Percentiles rank a stretch among this genome's conserved stretches.
Evolutionary conservation across 2,797 vertebrate species (phyloP).

Genomic region (Ctenopoma multispine): DNA sequence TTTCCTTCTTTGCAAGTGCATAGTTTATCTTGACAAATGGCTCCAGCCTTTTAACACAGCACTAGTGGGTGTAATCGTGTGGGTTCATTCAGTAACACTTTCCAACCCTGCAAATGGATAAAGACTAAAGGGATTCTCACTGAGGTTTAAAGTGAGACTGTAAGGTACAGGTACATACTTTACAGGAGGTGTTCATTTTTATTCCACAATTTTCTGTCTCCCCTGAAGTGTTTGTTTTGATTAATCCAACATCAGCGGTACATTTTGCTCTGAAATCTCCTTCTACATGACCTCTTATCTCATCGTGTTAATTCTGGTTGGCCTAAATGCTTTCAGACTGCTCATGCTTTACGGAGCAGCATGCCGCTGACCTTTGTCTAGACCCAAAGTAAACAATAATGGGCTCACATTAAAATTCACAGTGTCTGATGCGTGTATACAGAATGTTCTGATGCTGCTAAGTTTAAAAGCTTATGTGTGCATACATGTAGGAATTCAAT

Average conservation of each 20-base stretch:
- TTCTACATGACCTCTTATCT: conserved; percentile 49
- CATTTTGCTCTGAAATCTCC: conserved; percentile 24
- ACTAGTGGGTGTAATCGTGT: conserved; percentile 26
- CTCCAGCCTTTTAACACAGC: conserved; percentile 60
- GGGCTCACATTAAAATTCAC: conserved; percentile 51
- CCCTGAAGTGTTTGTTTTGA: not conserved
- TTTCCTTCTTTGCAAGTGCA: conserved; percentile 48
- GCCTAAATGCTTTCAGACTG: conserved; percentile 53
- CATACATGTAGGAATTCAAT: not conserved
- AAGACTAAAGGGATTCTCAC: conserved; percentile 4
- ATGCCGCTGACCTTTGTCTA: conserved; percentile 61
- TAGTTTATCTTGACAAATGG: conserved; percentile 62
- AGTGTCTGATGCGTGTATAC: too few species aligned
- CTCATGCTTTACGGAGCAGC: conserved; percentile 54
- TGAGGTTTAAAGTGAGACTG: not conserved
- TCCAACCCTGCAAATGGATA: conserved; percentile 19
- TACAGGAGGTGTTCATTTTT: not conserved
- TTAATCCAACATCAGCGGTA: not conserved
- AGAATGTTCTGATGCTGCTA: conserved; percentile 20
- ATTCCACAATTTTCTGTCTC: not conserved
- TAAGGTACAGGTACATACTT: too few species aligned
- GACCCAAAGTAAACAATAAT: conserved; percentile 46
- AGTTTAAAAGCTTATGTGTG: conserved; percentile 28
- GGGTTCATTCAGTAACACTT: conserved; percentile 1
- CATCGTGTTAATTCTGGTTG: conserved; percentile 38